Evolutionary conservation across 2,888 invertebrate genomes (phyloP).

Genomic region (Andricus curvator): DNA sequence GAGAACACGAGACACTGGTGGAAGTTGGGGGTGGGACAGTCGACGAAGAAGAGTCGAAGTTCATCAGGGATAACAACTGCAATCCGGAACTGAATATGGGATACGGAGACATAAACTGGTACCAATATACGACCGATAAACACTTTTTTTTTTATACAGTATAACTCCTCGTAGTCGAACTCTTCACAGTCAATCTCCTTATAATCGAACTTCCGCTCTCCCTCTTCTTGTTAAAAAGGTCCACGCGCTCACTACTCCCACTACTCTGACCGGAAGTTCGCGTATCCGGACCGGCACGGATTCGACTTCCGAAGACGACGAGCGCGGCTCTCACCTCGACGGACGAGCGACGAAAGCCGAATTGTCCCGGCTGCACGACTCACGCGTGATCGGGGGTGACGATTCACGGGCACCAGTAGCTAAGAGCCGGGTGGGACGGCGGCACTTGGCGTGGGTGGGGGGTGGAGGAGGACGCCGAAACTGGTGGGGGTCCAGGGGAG

Average conservation of each 20-base stretch:
- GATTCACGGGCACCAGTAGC: conserved; percentile 60
- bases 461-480: conserved; percentile 49
- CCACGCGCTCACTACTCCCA: neutral
- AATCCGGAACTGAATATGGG: neutral
- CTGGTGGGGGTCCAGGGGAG: conserved; percentile 40
- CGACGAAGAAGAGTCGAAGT: neutral
- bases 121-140: neutral
- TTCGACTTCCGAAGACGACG: conserved; percentile 37
- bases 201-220: neutral
- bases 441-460: conserved; percentile 53
- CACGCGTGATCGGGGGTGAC: conserved; percentile 68
- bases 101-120: neutral
- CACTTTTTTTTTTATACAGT: conserved; percentile 7
- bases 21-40: neutral
- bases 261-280: conserved; percentile 25
- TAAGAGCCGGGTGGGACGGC: conserved; percentile 51
- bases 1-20: conserved; percentile 19
- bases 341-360: conserved; percentile 59
- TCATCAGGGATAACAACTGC: neutral
- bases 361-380: conserved; percentile 62
- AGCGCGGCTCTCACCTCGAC: conserved; percentile 38
- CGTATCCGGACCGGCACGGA: conserved; percentile 13
- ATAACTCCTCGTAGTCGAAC: neutral
- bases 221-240: neutral
- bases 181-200: neutral